Evolutionary conservation across 2,888 invertebrate genomes (phyloP), one percentile per base, ranked within the genome.

Genomic region (Mamestra brassicae): DNA sequence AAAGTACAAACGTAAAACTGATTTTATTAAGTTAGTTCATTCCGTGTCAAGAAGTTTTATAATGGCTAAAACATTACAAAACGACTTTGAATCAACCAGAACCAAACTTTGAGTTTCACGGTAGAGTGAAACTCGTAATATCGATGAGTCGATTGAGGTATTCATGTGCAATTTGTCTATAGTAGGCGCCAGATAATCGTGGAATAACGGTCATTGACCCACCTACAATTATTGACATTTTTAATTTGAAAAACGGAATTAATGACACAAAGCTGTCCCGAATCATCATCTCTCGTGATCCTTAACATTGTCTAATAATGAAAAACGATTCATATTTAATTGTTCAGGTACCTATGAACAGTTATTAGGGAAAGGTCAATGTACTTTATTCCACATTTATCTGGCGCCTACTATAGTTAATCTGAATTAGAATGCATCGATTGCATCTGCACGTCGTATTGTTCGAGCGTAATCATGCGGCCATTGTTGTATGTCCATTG

Each of bases 81-180:
- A 26, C 45, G 54, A n/a, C 47, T 71, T 68, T 64, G 67, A 72
- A 65, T 74, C 45, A 73, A 38, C 47, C 65, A 58, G 50, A 71
- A 69, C 15, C 45, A 71, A 66, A 72, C 75, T 67, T 70, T 52
- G 45, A 38, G 73, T 69, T 75, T 66, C 73, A 81, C 64, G 67
- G 66, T 66, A 65, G 71, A 76, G n/a, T 36, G 55, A 57, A 45
- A 62, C 10, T 38, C n/a, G n/a, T 69, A 42, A 74, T 65, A 55
- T 47, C 26, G 36, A 71, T 52, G 57, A 74, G 11, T 70, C 57
- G 62, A 70, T 73, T 75, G 60, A 71, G 66, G 69, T 74, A 80
- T 86, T 81, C 71, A 83, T 79, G 66, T 72, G 71, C 83, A 81
- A 81, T 84, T 72, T 74, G 71, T 74, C 81, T 81, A n/a, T n/a